phyloP scores from a whole-genome alignment of 2,888 invertebrate species.

The Epinotia demarniana region DNA sequence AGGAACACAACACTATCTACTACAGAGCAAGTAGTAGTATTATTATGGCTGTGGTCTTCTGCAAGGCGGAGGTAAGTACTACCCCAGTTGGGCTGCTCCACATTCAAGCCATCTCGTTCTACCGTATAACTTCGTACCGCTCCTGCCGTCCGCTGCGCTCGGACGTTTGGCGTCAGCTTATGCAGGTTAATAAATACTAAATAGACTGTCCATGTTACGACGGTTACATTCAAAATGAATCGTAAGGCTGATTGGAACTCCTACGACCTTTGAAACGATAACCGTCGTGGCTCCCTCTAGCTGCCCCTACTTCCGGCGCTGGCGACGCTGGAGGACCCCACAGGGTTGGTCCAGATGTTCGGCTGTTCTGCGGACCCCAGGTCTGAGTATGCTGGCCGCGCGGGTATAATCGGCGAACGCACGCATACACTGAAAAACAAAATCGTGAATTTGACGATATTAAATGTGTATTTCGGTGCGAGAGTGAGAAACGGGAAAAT shows the following conservation, averaged over 20 bases:
- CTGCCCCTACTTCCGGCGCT: constrained; percentile 60
- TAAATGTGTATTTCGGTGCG: background rate
- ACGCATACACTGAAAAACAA: constrained; percentile 88
- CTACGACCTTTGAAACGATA: constrained; percentile 9
- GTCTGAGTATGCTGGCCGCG: constrained; percentile 89
- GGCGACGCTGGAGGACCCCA: constrained; percentile 66
- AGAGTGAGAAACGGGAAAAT: background rate
- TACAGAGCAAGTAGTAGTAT: too few species aligned
- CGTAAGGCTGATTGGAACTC: background rate
- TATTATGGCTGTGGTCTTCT: too few species aligned
- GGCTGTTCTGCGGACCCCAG: constrained; percentile 62
- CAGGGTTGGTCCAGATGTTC: constrained; percentile 90
- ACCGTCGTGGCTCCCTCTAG: constrained; percentile 25
- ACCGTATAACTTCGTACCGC: too few species aligned
- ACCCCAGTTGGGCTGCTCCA: too few species aligned
- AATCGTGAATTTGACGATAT: background rate
- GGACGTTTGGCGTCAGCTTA: too few species aligned
- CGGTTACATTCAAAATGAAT: constrained; percentile 1
- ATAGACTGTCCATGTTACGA: background rate
- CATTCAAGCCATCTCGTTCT: too few species aligned
- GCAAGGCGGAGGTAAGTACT: too few species aligned
- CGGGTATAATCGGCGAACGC: constrained; percentile 92
- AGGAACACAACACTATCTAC: too few species aligned
- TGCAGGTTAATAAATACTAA: too few species aligned
- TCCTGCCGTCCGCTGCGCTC: too few species aligned